These are phyloP conservation scores for Oligia fasciuncula DNA, from an alignment of 2,888 invertebrate genomes.

Conservation along the genomic window DNA sequence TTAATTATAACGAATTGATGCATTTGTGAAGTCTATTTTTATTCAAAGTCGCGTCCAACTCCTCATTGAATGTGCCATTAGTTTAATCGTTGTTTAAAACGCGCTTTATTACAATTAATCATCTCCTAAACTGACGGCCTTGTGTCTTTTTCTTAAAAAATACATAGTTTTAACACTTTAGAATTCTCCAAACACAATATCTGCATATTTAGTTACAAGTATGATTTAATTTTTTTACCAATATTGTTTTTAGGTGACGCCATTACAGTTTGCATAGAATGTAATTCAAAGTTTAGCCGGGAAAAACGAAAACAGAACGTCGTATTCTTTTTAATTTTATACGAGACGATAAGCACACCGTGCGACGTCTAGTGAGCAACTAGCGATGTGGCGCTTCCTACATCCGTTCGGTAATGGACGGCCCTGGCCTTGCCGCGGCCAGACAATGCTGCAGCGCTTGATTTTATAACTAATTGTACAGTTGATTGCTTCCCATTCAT, in stretches of 20 bases:
- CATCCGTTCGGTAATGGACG: conserved; percentile 74
- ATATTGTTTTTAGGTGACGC: neutral
- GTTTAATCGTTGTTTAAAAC: conserved; percentile 54
- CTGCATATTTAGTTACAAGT: conserved; percentile 3
- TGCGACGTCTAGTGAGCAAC: conserved; percentile 71
- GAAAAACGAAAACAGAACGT: conserved; percentile 48
- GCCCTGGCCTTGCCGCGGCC: conserved; percentile 76
- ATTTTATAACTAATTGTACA: conserved; percentile 72
- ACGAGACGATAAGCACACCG: conserved; percentile 61
- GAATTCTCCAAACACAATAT: neutral
- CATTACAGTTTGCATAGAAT: conserved; percentile 4
- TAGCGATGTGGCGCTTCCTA: conserved; percentile 77
- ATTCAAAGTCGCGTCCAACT: conserved; percentile 54
- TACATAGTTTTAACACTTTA: conserved; percentile 2
- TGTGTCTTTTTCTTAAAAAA: conserved; percentile 35
- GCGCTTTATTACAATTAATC: conserved; percentile 36
- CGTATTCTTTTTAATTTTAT: conserved; percentile 54
- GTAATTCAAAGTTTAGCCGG: conserved; percentile 23
- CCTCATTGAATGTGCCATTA: conserved; percentile 49
- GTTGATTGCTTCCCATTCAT: conserved; percentile 65
- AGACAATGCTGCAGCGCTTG: conserved; percentile 70
- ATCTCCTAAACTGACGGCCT: conserved; percentile 41
- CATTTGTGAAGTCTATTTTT: conserved; percentile 69
- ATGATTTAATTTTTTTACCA: neutral
- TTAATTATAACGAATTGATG: conserved; percentile 76